Evolutionary conservation across 2,797 vertebrate genomes (phyloP).

Genomic region (Todus mexicanus): DNA sequence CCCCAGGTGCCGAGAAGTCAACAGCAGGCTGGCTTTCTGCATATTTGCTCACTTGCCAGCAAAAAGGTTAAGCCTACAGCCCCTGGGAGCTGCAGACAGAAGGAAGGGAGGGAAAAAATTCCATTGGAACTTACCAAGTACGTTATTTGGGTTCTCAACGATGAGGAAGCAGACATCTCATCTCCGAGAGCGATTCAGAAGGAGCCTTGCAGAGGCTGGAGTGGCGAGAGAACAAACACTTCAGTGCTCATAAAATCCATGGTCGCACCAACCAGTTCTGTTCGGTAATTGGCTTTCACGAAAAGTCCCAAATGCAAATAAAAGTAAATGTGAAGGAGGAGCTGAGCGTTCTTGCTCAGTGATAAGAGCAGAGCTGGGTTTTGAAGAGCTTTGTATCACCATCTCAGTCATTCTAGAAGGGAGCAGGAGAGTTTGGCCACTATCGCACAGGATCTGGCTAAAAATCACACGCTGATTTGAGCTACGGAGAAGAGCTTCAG

Average conservation of each 20-base stretch:
- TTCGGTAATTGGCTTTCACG: background rate
- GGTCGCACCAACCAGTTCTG: background rate
- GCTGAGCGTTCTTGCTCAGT: background rate
- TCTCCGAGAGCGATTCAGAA: background rate
- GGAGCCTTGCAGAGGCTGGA: background rate
- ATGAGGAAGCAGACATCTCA: background rate
- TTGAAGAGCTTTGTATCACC: background rate
- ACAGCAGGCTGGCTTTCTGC: background rate
- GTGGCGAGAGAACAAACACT: background rate
- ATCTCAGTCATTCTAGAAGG: background rate
- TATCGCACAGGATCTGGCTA: background rate
- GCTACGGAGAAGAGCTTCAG: background rate
- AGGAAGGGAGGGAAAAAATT: accelerated
- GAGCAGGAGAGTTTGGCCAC: background rate
- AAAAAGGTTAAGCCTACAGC: background rate
- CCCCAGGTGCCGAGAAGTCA: background rate
- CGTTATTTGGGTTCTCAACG: background rate
- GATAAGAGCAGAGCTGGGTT: background rate
- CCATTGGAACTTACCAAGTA: background rate
- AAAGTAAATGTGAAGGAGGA: background rate
- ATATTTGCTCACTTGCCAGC: background rate
- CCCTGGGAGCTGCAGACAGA: background rate
- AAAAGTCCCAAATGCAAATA: background rate
- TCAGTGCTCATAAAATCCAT: background rate
- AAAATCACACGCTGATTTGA: background rate